phyloP scores from a whole-genome alignment of 1,140 invertebrate species.

The Bombus balteatus region DNA sequence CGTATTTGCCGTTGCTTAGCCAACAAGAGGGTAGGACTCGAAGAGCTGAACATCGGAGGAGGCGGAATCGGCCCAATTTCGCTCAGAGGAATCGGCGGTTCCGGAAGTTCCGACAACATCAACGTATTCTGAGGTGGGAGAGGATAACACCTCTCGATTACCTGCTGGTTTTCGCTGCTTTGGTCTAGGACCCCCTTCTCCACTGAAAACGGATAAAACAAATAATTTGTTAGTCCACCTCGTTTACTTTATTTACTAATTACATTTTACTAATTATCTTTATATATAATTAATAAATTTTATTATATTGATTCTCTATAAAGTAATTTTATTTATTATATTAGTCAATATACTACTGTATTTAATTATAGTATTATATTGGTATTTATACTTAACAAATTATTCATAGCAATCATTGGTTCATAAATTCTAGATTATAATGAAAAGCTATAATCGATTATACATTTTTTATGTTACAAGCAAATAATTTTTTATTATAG shows the following conservation, averaged over 20 bases:
- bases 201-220: slow-evolving; percentile 77
- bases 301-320: not conserved
- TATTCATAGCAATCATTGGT: too few species aligned
- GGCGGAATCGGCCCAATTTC: slow-evolving; percentile 97
- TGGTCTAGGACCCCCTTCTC: slow-evolving; percentile 82
- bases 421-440: too few species aligned
- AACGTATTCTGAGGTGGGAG: slow-evolving; percentile 81
- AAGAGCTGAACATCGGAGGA: slow-evolving; percentile 96
- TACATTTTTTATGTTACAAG: too few species aligned
- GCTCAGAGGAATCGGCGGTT: slow-evolving; percentile 94
- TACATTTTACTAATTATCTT: too few species aligned
- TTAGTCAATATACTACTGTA: too few species aligned
- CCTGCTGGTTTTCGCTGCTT: slow-evolving; percentile 82
- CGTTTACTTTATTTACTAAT: not conserved
- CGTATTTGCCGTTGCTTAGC: slow-evolving; percentile 83
- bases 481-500: too few species aligned
- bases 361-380: too few species aligned
- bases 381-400: too few species aligned
- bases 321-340: too few species aligned
- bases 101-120: slow-evolving; percentile 92
- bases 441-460: too few species aligned
- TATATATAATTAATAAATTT: not conserved
- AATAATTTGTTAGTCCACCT: not conserved
- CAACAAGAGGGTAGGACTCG: slow-evolving; percentile 88
- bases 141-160: slow-evolving; percentile 80